phyloP scores from a whole-genome alignment of 2,888 invertebrate genomes.

The Nipponacmea schrenckii region DNA sequence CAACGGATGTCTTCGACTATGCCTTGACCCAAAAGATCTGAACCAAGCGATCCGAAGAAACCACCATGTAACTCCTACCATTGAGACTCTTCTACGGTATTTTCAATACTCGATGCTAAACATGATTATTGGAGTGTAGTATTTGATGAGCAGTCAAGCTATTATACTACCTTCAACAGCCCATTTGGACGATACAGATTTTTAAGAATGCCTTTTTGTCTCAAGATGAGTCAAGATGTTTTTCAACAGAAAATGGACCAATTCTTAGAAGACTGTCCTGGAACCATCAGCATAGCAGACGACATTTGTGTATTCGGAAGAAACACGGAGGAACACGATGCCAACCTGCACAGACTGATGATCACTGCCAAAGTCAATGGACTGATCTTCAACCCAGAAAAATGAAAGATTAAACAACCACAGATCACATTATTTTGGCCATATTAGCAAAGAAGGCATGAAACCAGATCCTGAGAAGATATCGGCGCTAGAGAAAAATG shows the following conservation, averaged over 20 bases:
- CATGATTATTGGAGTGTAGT: constrained; percentile 21
- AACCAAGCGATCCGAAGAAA: constrained; percentile 33
- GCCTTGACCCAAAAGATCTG: constrained; percentile 30
- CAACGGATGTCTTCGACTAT: constrained; percentile 11
- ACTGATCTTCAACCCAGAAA: constrained; percentile 21
- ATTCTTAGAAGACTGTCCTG: constrained; percentile 18
- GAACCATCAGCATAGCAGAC: constrained; percentile 22
- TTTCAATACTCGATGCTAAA: constrained; percentile 20
- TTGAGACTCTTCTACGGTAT: constrained; percentile 23
- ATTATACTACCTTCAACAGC: constrained; percentile 28
- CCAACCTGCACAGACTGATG: constrained; percentile 16
- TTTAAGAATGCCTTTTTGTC: constrained; percentile 25
- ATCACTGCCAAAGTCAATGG: constrained; percentile 10
- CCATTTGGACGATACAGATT: constrained; percentile 34
- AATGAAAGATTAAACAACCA: constrained; percentile 18
- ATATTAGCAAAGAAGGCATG: constrained; percentile 20
- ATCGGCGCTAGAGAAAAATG: constrained; percentile 21
- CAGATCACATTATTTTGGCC: constrained; percentile 30
- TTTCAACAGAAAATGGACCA: constrained; percentile 28
- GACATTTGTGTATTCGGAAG: constrained; percentile 17
- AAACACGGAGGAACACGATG: constrained; percentile 19
- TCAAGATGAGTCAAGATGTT: constrained; percentile 21
- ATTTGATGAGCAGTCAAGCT: constrained; percentile 13
- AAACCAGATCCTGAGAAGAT: too few species aligned
- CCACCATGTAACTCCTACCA: constrained; percentile 25